Evolutionary conservation across 2,113 vertebrate species (phyloP).

Genomic region (Phycodurus eques): DNA sequence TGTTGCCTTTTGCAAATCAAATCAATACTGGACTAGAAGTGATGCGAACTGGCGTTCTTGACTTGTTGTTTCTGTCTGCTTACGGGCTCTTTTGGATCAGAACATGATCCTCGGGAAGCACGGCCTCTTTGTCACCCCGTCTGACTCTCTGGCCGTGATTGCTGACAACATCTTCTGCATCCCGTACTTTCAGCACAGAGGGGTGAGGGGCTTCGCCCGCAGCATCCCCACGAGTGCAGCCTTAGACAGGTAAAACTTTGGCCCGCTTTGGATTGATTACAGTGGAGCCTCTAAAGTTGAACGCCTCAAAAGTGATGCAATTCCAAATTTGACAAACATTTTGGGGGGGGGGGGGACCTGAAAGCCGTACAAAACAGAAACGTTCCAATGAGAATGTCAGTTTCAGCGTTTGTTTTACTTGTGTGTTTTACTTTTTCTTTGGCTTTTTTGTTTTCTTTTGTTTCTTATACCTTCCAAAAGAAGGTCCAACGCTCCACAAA

Average conservation of each 20-base stretch:
- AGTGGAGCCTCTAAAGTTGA: background rate
- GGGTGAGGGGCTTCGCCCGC: conserved; percentile 90
- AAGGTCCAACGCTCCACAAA: too few relatives aligned
- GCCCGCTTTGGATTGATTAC: conserved; percentile 4
- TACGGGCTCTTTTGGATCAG: conserved; percentile 78
- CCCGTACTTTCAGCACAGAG: conserved; percentile 93
- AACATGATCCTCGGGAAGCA: conserved; percentile 95
- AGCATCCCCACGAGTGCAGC: conserved; percentile 97
- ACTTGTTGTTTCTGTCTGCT: conserved; percentile 12
- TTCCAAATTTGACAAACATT: too few relatives aligned
- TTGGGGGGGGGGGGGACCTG: too few relatives aligned
- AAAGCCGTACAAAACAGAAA: too few relatives aligned
- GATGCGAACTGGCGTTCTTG: conserved; percentile 1
- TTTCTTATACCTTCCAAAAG: too few relatives aligned
- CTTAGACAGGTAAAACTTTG: conserved; percentile 81
- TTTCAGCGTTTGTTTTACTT: too few relatives aligned
- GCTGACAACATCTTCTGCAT: conserved; percentile 96
- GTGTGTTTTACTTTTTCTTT: too few relatives aligned
- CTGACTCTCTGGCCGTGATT: conserved; percentile 92
- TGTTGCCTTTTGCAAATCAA: background rate
- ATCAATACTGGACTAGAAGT: background rate
- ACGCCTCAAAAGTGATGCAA: too few relatives aligned
- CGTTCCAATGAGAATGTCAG: too few relatives aligned
- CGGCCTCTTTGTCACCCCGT: conserved; percentile 92
- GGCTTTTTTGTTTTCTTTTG: too few relatives aligned